Evolutionary conservation across 2,113 vertebrate species (phyloP), one percentile per base, ranked within the genome.

Genomic region (Cathartes aura): DNA sequence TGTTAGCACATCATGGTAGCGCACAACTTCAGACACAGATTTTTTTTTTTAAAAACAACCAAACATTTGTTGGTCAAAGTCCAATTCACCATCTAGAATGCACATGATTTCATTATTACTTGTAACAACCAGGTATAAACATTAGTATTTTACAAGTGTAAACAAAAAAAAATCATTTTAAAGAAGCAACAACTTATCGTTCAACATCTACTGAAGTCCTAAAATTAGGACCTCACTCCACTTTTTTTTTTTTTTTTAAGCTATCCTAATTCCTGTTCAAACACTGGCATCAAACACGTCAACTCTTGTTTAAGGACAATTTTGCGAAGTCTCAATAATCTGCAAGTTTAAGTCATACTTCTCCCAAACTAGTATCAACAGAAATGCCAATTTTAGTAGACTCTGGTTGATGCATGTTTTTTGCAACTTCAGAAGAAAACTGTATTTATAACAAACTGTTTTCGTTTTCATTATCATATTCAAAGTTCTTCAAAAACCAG

Each of bases 1-100:
- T 1, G 8, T 30, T n/a, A 34, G 60, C 21, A 30, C 7, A 5
- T 42, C 58, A 78, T 4, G 1, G n/a, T 7, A 74, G 45, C 0
- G 1, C 29, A 55, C 40, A 75, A 72, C 27, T 81, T 73, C 50
- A 71, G 21, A 56, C 59, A 62, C 22, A 62, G 59, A 12, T 52
- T 40, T 38, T 62, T 29, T 72, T 24, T 16, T 18, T 5, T 43
- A 7, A 47, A 53, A 93, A 67, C 38, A 30, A 66, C 21, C 40
- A 30, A 55, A 74, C 2, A 13, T 59, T 42, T 67, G 24, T 74
- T 82, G 38, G 34, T 58, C 27, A 11, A 73, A 80, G 47, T 40
- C 67, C 36, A 82, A 58, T 29, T 66, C 40, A n/a, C 15, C 59
- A 92, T 16, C 59, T 53, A 68, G 20, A 85, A 68, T 5, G 3